Base-by-base conservation (phyloP, 2,888 invertebrate species). In the Resseliella maxima region DNA sequence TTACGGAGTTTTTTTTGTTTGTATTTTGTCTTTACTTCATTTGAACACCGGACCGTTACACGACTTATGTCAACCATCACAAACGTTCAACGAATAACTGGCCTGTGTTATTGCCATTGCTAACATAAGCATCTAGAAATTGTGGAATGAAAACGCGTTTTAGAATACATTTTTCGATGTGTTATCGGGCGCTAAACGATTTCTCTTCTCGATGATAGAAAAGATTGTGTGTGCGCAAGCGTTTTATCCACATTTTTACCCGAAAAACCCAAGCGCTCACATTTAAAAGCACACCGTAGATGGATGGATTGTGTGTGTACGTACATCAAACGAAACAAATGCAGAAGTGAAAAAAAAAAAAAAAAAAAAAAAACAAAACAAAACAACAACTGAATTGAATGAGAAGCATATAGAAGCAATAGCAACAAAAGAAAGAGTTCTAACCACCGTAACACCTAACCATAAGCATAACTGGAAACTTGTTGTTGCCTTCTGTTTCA, bases 21-120 rank as follows among this genome's bases (percentile, higher is more conserved):
- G 41, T 41, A 5, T 41, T 41, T 41, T 41, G 41, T 24, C 2
- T 24, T 59, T 8, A 24, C n/a, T 59, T n/a, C 24, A 15, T 59
- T 59, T 72, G 72, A 72, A 72, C 35, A 72, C 72, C 72, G 72
- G 72, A 72, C 72, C 72, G 72, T 72, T 72, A 72, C 72, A 72
- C 72, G 72, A 72, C 72, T 72, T 72, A 72, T 72, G 72, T 72
- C 72, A 72, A 72, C 72, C 72, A 72, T 72, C 72, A 72, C 72
- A 72, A 72, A 72, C 72, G 72, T 72, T 72, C 72, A 72, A 72
- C 72, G 72, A 72, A 72, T 72, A 72, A 72, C 72, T 72, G 35
- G 1, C 72, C n/a, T n/a, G n/a, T 72, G 59, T 35, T 72, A 35
- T 15, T 27, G 72, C 31, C 21, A 24, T 6, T 2, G 72, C 72